These are phyloP conservation scores for Martes flavigula DNA, from an alignment of 2,797 vertebrate species.

Conservation along the genomic window DNA sequence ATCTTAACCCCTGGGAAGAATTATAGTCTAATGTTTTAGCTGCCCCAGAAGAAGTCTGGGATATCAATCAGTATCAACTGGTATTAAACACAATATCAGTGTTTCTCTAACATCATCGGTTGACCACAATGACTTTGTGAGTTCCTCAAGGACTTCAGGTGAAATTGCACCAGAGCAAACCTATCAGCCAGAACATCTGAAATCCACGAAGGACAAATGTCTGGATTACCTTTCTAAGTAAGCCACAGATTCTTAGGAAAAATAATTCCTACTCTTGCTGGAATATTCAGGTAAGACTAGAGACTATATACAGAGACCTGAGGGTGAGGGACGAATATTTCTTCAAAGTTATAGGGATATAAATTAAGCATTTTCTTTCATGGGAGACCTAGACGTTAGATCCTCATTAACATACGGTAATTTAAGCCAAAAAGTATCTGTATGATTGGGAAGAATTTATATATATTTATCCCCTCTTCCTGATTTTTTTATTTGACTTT, in stretches of 20 bases:
- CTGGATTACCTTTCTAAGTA: neutral
- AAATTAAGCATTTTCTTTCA: neutral
- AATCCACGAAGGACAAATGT: neutral
- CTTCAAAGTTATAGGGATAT: neutral
- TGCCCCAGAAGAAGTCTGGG: neutral
- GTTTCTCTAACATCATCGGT: neutral
- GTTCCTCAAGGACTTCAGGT: neutral
- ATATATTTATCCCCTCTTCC: neutral
- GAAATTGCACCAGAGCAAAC: neutral
- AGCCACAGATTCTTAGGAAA: neutral
- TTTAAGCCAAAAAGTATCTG: neutral
- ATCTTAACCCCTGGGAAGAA: neutral
- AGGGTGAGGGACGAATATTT: neutral
- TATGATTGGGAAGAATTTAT: neutral
- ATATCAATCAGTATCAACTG: too few species aligned
- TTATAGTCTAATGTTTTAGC: neutral
- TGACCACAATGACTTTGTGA: neutral
- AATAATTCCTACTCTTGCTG: neutral
- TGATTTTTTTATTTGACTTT: constrained; percentile 25
- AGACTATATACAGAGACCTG: neutral
- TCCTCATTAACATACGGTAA: neutral
- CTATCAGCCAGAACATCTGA: neutral
- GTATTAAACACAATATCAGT: neutral
- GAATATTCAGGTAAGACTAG: neutral
- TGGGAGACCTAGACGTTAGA: neutral